Percentiles rank a stretch among this genome's conserved stretches.
These are phyloP conservation scores for Cactoblastis cactorum DNA, from an alignment of 2,888 invertebrate genomes.

Conservation along the genomic window DNA sequence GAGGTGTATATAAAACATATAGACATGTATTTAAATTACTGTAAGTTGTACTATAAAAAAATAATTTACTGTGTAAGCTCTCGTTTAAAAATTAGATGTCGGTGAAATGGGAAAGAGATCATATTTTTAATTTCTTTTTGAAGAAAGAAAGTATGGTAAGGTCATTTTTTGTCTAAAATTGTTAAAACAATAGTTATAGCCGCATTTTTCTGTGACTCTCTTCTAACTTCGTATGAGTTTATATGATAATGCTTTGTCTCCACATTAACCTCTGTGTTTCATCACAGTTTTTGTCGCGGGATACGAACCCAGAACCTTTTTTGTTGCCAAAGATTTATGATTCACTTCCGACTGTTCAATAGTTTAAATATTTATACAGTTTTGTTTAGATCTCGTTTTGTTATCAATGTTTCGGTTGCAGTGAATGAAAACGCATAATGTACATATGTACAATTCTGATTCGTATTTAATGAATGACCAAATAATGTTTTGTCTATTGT, in stretches of 20 bases:
- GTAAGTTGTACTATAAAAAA: too few relatives aligned
- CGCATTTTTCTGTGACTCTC: too few relatives aligned
- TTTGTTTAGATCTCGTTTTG: background rate
- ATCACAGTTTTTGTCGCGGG: constrained; percentile 11
- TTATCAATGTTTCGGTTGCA: constrained; percentile 1
- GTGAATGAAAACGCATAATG: background rate
- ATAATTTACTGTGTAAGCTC: too few relatives aligned
- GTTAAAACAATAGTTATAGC: too few relatives aligned
- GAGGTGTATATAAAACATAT: too few relatives aligned
- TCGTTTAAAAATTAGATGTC: too few relatives aligned
- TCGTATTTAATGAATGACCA: constrained; percentile 1
- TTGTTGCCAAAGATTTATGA: constrained; percentile 14
- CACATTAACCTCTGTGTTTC: background rate
- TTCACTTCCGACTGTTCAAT: constrained; percentile 14
- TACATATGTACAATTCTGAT: background rate
- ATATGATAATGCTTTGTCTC: background rate
- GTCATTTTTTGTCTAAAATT: too few relatives aligned
- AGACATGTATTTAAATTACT: too few relatives aligned
- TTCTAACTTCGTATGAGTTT: too few relatives aligned
- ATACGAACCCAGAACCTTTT: constrained; percentile 8
- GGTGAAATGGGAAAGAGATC: too few relatives aligned
- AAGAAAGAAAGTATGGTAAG: too few relatives aligned
- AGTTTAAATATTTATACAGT: constrained; percentile 11
- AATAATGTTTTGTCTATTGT: background rate
- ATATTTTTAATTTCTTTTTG: too few relatives aligned